phyloP scores from a whole-genome alignment of 2,797 vertebrate genomes.

The Crypturellus tataupa region DNA sequence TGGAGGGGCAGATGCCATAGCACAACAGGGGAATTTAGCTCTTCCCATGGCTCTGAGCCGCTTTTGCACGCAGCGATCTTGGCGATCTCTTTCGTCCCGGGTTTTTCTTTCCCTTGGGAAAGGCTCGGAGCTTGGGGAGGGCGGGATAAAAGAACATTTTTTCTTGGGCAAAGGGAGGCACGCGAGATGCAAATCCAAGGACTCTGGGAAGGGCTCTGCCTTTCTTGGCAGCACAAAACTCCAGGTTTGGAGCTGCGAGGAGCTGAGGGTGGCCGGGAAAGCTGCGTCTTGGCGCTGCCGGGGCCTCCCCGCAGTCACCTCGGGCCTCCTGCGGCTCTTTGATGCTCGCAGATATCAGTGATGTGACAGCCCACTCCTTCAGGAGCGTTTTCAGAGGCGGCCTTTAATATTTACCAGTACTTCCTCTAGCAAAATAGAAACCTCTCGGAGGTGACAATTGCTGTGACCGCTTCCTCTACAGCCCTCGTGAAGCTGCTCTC shows the following conservation, averaged over 20 bases:
- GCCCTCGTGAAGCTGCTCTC: background rate
- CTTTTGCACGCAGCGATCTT: no score
- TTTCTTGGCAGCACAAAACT: background rate
- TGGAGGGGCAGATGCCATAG: no score
- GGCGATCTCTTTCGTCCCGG: background rate
- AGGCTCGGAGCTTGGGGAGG: background rate
- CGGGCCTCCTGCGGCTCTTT: no score
- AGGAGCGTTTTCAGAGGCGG: no score
- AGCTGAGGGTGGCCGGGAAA: background rate
- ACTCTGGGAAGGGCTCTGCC: background rate
- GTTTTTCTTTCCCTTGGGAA: no score
- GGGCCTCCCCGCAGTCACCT: background rate
- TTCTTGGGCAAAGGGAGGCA: background rate
- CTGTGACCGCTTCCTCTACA: background rate
- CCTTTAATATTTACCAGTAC: background rate
- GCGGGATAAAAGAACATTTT: accelerated
- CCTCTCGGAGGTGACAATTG: background rate
- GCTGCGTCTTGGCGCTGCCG: background rate
- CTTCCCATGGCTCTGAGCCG: no score
- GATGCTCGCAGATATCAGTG: no score
- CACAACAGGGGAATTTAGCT: no score
- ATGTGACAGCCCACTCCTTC: no score
- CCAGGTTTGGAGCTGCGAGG: background rate
- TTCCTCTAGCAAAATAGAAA: slow-evolving; percentile 1
- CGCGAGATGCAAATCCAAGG: background rate